Evolutionary conservation across 2,113 vertebrate species (phyloP).

Genomic region (Leucopsar rothschildi): DNA sequence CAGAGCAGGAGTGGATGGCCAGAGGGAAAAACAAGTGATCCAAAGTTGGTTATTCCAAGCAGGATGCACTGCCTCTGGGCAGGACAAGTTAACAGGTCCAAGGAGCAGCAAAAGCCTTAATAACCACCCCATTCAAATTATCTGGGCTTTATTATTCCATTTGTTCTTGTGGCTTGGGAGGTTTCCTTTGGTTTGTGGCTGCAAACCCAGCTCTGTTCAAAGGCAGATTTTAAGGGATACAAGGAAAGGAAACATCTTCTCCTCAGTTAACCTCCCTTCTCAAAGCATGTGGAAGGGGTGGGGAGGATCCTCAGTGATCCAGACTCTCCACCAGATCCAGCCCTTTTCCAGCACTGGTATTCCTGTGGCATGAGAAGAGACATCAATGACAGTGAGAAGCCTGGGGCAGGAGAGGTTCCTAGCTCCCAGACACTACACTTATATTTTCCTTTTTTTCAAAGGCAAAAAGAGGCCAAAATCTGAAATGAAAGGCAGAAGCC

Average conservation of each 20-base stretch:
- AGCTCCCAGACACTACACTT: not conserved
- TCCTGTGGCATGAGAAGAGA: not conserved
- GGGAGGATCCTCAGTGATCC: not conserved
- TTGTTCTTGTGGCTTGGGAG: not conserved
- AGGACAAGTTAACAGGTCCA: not conserved
- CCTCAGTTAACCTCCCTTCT: not conserved
- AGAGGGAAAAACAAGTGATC: not conserved
- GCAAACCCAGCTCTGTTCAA: not conserved
- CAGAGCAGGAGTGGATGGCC: not conserved
- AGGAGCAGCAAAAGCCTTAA: not conserved
- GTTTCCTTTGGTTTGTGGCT: conserved; percentile 33
- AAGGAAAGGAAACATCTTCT: not conserved
- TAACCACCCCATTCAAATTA: not conserved
- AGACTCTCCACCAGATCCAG: not conserved
- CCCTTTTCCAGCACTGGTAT: not conserved
- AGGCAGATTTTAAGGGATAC: not conserved
- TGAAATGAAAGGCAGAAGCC: not conserved
- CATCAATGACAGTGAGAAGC: not conserved
- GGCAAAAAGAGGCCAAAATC: not conserved
- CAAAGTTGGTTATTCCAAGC: not conserved
- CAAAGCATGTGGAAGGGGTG: not conserved
- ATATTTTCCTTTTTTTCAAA: not conserved
- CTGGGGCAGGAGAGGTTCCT: not conserved
- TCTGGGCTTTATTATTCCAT: not conserved
- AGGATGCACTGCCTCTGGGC: not conserved